These are phyloP conservation scores for Chaenocephalus aceratus DNA, from an alignment of 2,113 vertebrate genomes.

Conservation along the genomic window DNA sequence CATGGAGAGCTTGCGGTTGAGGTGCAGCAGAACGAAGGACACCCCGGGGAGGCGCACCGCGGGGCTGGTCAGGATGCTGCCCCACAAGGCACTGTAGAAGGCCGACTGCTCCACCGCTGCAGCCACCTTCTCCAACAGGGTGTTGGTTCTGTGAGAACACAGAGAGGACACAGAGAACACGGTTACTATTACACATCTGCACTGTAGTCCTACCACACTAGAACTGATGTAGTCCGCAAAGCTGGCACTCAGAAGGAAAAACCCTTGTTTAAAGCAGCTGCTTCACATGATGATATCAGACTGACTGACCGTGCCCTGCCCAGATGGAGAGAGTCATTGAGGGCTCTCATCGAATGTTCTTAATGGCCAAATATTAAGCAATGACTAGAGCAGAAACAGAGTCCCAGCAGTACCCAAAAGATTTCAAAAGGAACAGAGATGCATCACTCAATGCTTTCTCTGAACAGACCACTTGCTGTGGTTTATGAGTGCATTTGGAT, in stretches of 20 bases:
- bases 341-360: too few species aligned
- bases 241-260: background rate
- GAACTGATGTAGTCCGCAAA: background rate
- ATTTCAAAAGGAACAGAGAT: background rate
- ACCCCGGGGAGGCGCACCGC: conserved; percentile 95
- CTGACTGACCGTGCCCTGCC: background rate
- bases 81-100: conserved; percentile 98
- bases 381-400: too few species aligned
- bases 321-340: background rate
- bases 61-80: conserved; percentile 97
- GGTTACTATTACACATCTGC: background rate
- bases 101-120: conserved; percentile 95
- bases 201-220: background rate
- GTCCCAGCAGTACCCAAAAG: background rate
- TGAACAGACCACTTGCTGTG: background rate
- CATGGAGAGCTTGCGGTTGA: conserved; percentile 98
- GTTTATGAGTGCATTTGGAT: background rate
- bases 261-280: background rate
- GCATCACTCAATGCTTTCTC: background rate
- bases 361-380: too few species aligned
- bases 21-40: conserved; percentile 94
- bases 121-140: conserved; percentile 95
- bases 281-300: background rate
- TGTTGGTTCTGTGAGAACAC: conserved; percentile 89
- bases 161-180: background rate